Percentiles rank a stretch among this genome's conserved stretches.
These are phyloP conservation scores for Bursaphelenchus mucronatus DNA, from an alignment of 1,140 invertebrate species.

Conservation along the genomic window DNA sequence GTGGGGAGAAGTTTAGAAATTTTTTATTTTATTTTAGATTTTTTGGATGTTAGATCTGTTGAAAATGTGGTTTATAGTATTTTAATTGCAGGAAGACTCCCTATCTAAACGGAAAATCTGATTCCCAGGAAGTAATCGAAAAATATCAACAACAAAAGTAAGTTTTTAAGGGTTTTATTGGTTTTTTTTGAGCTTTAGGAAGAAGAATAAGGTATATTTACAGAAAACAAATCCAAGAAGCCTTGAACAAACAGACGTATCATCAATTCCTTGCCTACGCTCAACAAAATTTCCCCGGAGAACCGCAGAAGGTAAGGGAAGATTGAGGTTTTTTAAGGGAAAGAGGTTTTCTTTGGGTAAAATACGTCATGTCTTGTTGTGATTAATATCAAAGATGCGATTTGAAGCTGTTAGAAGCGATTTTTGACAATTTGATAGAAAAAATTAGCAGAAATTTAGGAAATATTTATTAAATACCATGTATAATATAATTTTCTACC, in stretches of 20 bases:
- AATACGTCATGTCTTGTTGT: neutral
- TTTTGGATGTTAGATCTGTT: no score
- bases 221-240: constrained; percentile 77
- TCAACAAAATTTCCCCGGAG: constrained; percentile 87
- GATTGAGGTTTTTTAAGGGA: neutral
- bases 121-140: constrained; percentile 42
- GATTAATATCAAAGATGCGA: neutral
- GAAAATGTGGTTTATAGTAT: no score
- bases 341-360: neutral
- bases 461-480: no score
- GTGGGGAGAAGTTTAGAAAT: no score
- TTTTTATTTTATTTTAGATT: no score
- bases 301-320: constrained; percentile 71
- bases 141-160: constrained; percentile 48
- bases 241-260: constrained; percentile 90
- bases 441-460: no score
- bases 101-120: constrained; percentile 21
- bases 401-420: constrained; percentile 2
- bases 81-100: no score
- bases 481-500: no score
- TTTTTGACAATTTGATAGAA: no score
- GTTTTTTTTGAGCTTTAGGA: constrained; percentile 18
- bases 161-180: neutral
- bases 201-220: constrained; percentile 8
- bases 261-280: constrained; percentile 87